phyloP scores from a whole-genome alignment of 2,113 vertebrate species.

The Hippoglossus stenolepis region DNA sequence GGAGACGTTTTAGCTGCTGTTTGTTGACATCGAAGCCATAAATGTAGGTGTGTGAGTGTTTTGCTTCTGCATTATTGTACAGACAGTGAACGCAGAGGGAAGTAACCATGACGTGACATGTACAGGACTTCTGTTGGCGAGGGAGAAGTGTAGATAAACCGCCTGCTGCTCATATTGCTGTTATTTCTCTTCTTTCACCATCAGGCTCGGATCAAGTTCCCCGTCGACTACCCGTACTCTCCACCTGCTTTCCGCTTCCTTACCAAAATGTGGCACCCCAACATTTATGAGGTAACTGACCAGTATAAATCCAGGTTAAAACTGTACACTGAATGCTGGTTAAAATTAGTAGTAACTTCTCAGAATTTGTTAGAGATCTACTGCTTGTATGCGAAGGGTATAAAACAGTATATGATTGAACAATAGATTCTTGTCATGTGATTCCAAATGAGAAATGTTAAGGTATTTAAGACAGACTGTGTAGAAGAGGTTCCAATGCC shows the following conservation, averaged over 20 bases:
- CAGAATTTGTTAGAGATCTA: background rate
- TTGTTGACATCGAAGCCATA: constrained; percentile 2
- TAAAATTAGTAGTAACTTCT: no score
- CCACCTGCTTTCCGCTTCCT: constrained; percentile 95
- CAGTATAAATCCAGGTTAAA: background rate
- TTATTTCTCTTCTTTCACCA: constrained; percentile 35
- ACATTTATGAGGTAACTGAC: constrained; percentile 93
- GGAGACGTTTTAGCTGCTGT: constrained; percentile 4
- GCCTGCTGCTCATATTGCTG: constrained; percentile 17
- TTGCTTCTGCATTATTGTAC: no score
- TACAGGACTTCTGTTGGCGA: background rate
- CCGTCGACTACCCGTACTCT: constrained; percentile 96
- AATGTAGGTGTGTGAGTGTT: background rate
- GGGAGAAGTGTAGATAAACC: background rate
- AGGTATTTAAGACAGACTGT: background rate
- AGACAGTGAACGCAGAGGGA: background rate
- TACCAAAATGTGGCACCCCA: constrained; percentile 99
- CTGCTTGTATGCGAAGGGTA: background rate
- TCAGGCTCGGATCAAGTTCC: constrained; percentile 94
- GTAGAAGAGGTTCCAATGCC: no score
- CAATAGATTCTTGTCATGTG: background rate
- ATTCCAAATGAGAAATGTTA: no score
- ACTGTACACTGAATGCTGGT: background rate
- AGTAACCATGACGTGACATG: constrained; percentile 22
- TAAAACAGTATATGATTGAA: background rate